Evolutionary conservation across 2,797 vertebrate genomes (phyloP), one percentile per base, ranked within the genome.

Genomic region (Chrosomus eos): DNA sequence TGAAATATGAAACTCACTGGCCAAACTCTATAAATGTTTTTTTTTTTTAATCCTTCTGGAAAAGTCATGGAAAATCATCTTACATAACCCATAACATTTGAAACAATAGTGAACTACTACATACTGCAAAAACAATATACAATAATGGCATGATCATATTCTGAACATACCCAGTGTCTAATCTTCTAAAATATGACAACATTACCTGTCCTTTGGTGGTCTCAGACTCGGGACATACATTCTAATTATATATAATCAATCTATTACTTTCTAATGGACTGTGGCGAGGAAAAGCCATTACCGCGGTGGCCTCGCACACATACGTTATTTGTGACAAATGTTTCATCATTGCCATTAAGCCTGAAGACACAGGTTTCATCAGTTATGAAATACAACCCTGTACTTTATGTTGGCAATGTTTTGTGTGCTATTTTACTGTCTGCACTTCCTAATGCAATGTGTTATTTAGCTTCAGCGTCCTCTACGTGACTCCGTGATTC

Each of bases 231-330:
- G 62, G 19, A 51, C 82, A 86, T 88, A 66, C 58, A 82, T 88
- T 78, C 75, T 73, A 83, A 87, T 85, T 81, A 80, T 81, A 73
- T 80, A 81, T 88, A 87, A 88, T 88, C 82, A 86, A 70, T 88
- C 87, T 79, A 86, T 83, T 87, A 77, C 48, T 60, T 85, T 81
- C 76, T 86, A 86, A 88, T 88, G 87, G 79, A 83, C 70, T 78
- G 82, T 73, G 83, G 26, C 18, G 55, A 85, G 73, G 79, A 82
- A 85, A 86, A 86, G 87, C 80, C 73, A 87, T 89, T 89, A 89
- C 76, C 40, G 67, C 19, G 48, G 48, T 66, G 72, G 79, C 31
- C 75, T 86, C 73, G 38, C 84, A 76, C 55, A 60, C 80, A 84
- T 55, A 67, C 31, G 48, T 80, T 89, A 85, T 85, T 83, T 43